These are phyloP conservation scores for Lonchura striata DNA, from an alignment of 2,113 vertebrate species.

Conservation along the genomic window DNA sequence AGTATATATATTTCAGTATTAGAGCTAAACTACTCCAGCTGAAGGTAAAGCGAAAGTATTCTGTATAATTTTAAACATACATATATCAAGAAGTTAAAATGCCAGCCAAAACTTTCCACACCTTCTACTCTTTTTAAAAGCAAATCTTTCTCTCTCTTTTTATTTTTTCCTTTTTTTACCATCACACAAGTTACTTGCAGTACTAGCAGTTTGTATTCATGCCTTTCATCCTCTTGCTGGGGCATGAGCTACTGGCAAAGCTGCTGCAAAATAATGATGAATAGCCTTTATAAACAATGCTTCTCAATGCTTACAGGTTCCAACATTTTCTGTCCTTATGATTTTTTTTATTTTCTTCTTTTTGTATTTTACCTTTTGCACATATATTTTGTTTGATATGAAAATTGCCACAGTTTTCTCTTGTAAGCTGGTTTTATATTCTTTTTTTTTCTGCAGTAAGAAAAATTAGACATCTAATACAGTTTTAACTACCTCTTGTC, in stretches of 20 bases:
- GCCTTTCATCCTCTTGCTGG: neutral
- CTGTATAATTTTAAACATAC: neutral
- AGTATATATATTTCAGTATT: neutral
- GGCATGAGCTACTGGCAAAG: neutral
- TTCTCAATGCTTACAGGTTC: neutral
- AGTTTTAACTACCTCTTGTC: neutral
- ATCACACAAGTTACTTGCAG: neutral
- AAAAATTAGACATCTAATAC: neutral
- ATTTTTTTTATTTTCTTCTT: neutral
- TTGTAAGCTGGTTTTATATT: neutral
- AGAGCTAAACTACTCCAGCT: neutral
- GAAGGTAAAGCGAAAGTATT: neutral
- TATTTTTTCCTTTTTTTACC: neutral
- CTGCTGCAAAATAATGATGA: neutral
- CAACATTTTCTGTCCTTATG: neutral
- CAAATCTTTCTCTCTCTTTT: neutral
- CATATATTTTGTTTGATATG: neutral
- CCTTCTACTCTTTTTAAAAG: neutral
- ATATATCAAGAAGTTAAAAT: neutral
- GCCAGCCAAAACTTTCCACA: neutral
- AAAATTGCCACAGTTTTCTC: neutral
- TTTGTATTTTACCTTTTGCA: neutral
- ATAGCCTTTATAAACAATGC: neutral
- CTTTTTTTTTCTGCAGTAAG: neutral
- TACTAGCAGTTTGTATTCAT: neutral